Evolutionary conservation across 2,113 vertebrate species (phyloP), one percentile per base, ranked within the genome.

Genomic region (Condylura cristata): DNA sequence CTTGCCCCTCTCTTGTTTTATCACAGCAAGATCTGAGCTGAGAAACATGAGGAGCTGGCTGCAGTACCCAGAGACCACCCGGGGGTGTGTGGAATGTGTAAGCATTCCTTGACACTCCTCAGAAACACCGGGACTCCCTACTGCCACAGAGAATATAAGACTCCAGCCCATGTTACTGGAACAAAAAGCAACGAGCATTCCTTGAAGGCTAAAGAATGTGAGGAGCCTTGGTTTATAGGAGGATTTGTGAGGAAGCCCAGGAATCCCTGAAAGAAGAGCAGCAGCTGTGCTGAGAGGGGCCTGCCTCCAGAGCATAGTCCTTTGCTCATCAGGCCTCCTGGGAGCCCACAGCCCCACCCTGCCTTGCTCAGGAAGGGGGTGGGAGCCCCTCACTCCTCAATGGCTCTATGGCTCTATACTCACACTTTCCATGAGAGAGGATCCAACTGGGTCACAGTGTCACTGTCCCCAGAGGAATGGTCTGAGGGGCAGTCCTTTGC

Each of bases 341-440:
- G 44, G 58, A 51, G 7, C 11, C 17, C 34, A n/a, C 0, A 4
- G 12, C 6, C 4, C 0, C 3, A 8, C 58, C 46, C 20, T 0
- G 12, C 22, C 0, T 24, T 5, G 70, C 72, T 84, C 5, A 8
- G 56, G 34, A 22, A 53, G 32, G 28, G 48, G 41, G 14, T 56
- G 22, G 16, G 14, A 53, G 41, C 5, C 8, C 32, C 37, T 61
- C 28, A 3, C 48, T 56, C n/a, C 61, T 81, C 28, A n/a, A n/a
- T n/a, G n/a, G n/a, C n/a, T n/a, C n/a, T n/a, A n/a, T n/a, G n/a
- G n/a, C n/a, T n/a, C 24, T 20, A 24, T 39, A 46, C 26, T 68
- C 32, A 63, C 48, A 28, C 39, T 85, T 56, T 34, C 61, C 41
- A n/a, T 63, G 16, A 83, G 34, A 90, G 86, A 41, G n/a, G 37